Conservation (phyloP, 2,797 vertebrate species). For the Amblyraja radiata region DNA sequence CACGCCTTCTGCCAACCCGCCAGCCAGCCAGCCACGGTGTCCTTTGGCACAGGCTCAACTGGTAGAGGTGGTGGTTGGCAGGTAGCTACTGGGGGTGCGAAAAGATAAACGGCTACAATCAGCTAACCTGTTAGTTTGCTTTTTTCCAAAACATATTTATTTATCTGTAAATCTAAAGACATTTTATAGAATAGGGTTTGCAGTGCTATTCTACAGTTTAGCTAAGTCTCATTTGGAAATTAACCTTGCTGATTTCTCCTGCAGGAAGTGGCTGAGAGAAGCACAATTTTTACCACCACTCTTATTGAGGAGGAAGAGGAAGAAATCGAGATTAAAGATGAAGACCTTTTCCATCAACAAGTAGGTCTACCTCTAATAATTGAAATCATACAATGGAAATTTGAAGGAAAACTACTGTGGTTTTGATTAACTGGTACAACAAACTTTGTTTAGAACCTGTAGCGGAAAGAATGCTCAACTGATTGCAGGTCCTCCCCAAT, state of each 20-base stretch:
- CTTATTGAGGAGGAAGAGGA: conserved; percentile 54
- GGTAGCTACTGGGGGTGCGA: no score
- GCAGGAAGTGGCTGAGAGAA: conserved; percentile 81
- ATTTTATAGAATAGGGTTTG: neutral
- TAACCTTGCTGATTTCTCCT: conserved; percentile 40
- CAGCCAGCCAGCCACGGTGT: no score
- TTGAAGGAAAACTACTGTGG: neutral
- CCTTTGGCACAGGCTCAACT: no score
- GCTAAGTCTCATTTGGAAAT: neutral
- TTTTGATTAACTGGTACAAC: neutral
- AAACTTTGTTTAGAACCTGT: no score
- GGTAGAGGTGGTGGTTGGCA: no score
- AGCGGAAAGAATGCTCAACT: no score
- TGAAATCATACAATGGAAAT: no score
- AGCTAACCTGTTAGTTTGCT: neutral
- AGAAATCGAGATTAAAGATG: conserved; percentile 54
- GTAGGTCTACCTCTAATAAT: conserved; percentile 49
- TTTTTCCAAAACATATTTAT: no score
- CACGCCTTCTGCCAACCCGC: no score
- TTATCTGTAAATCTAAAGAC: no score
- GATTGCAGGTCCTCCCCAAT: no score
- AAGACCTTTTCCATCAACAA: conserved; percentile 62
- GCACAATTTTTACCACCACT: conserved; percentile 71
- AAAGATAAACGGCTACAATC: neutral
- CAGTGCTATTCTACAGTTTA: neutral